Conservation (phyloP, 2,113 vertebrate species). For the Vulpes vulpes region DNA sequence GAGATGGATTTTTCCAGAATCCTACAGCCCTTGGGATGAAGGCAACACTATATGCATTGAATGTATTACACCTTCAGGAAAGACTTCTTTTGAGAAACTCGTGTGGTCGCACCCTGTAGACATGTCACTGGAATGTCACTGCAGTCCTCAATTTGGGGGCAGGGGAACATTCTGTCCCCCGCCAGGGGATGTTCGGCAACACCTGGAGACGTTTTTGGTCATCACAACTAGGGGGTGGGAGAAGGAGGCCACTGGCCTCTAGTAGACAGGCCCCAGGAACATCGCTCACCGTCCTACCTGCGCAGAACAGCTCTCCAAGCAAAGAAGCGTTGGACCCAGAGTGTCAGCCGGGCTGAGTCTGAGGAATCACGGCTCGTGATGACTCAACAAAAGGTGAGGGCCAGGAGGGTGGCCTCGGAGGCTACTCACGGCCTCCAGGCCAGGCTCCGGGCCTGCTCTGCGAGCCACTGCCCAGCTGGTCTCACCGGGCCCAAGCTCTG, state of each 20-base stretch:
- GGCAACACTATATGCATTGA: not conserved
- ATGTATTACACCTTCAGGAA: not conserved
- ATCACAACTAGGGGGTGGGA: not conserved
- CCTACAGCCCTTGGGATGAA: conserved; percentile 30
- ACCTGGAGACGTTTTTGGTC: not conserved
- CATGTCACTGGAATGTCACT: not conserved
- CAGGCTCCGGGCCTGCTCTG: not conserved
- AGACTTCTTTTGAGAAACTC: conserved; percentile 1
- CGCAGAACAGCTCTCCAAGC: not conserved
- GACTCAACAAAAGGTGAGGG: not conserved
- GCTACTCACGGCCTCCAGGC: not conserved
- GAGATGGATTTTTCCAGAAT: conserved; percentile 64
- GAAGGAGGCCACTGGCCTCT: not conserved
- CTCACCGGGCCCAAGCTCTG: not conserved
- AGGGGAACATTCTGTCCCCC: not conserved
- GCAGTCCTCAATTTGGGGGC: not conserved
- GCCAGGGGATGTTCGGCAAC: not conserved
- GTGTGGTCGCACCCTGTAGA: not conserved
- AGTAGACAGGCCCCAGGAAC: not conserved
- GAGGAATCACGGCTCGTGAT: not conserved
- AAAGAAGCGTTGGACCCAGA: not conserved
- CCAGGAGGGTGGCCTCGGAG: not conserved
- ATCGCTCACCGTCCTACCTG: not conserved
- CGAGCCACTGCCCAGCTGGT: not conserved
- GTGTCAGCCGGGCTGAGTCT: not conserved